Evolutionary conservation across 2,797 vertebrate genomes (phyloP).

Genomic region (Silurus lanzhouensis): DNA sequence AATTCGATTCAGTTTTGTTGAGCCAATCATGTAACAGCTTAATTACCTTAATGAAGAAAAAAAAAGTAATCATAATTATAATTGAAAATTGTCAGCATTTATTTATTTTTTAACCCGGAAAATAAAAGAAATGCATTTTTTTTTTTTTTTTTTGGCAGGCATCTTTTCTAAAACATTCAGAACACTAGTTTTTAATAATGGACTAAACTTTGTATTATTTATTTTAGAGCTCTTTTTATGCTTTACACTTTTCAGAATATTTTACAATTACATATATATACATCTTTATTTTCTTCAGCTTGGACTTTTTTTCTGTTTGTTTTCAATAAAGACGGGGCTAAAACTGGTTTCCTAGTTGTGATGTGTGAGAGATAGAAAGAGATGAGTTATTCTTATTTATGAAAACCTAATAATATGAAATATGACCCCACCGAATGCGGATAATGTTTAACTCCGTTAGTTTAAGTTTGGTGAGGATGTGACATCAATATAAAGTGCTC

Average conservation of each 20-base stretch:
- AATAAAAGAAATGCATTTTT: neutral
- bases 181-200: constrained; percentile 16
- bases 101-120: no score
- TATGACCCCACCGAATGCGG: neutral
- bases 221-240: constrained; percentile 19
- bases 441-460: neutral
- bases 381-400: neutral
- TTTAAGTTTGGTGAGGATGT: neutral
- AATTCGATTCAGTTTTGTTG: neutral
- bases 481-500: neutral
- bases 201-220: constrained; percentile 30
- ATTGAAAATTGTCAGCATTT: neutral
- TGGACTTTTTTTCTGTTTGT: neutral
- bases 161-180: neutral
- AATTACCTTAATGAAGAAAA: constrained; percentile 56
- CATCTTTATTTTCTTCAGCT: neutral
- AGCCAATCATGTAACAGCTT: constrained; percentile 8
- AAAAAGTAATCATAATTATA: constrained; percentile 46
- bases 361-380: neutral
- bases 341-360: neutral
- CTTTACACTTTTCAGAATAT: constrained; percentile 15
- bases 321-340: neutral
- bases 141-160: neutral
- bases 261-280: constrained; percentile 7
- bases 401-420: constrained; percentile 22